phyloP scores from a whole-genome alignment of 1,140 invertebrate species.

The Mycetomoellerius zeteki region DNA sequence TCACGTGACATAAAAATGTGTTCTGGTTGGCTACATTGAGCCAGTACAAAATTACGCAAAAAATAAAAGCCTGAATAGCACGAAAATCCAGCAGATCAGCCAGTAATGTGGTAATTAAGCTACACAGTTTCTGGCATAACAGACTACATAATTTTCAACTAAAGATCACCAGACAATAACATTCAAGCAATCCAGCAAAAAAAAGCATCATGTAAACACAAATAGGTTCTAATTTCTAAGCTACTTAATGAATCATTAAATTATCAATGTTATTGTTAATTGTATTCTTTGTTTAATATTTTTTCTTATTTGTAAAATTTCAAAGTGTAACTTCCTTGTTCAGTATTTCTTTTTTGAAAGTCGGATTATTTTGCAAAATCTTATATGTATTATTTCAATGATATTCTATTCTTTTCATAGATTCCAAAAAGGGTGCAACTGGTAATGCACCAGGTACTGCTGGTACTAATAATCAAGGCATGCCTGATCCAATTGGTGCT shows the following conservation, averaged over 20 bases:
- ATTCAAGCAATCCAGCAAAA: no score
- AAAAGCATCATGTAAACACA: neutral
- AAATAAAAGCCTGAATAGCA: no score
- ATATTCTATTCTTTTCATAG: slow-evolving; percentile 76
- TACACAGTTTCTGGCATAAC: no score
- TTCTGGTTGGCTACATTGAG: no score
- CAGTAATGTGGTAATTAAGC: no score
- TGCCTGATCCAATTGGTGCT: slow-evolving; percentile 95
- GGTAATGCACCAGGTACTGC: slow-evolving; percentile 77
- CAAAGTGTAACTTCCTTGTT: neutral
- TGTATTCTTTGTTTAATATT: neutral
- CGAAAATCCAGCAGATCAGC: no score
- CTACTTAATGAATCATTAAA: neutral
- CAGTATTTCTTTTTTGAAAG: neutral
- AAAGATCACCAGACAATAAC: no score
- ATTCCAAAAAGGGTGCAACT: slow-evolving; percentile 87
- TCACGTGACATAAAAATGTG: no score
- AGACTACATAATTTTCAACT: no score
- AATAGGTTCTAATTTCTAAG: neutral
- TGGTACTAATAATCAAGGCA: slow-evolving; percentile 85
- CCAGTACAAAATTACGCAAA: no score
- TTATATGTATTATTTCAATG: neutral
- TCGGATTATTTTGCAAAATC: neutral
- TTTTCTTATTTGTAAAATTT: neutral
- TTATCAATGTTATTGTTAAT: neutral